phyloP scores from a whole-genome alignment of 2,113 vertebrate genomes.

The Pomatorhinus ruficollis region DNA sequence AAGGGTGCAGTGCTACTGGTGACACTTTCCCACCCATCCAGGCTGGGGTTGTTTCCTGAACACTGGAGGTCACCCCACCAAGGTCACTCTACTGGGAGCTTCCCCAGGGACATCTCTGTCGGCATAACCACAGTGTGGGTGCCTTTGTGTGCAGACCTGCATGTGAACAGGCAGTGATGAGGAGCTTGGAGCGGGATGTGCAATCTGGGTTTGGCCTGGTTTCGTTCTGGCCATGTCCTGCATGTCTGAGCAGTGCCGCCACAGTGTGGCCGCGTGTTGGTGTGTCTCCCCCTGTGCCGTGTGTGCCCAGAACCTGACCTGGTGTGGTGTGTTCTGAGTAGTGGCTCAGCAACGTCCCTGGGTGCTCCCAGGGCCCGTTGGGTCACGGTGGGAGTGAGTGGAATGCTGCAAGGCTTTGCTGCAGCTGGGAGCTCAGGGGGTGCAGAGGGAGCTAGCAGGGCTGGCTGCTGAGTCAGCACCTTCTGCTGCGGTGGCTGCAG shows the following conservation, averaged over 20 bases:
- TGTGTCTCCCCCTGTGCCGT: fast-evolving
- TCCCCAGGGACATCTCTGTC: neutral
- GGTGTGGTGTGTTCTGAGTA: neutral
- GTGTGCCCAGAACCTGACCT: neutral
- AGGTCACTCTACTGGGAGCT: neutral
- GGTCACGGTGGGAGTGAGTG: fast-evolving
- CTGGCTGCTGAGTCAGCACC: neutral
- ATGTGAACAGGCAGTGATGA: neutral
- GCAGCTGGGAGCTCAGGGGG: fast-evolving
- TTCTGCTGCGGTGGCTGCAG: neutral
- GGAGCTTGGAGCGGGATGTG: neutral
- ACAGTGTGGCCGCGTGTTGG: fast-evolving
- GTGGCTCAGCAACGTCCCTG: neutral
- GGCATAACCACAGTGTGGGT: fast-evolving
- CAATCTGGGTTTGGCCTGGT: neutral
- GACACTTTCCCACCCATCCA: fast-evolving
- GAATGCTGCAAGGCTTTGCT: neutral
- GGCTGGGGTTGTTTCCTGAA: neutral
- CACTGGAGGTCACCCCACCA: neutral
- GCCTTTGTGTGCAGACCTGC: neutral
- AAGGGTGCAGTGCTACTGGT: fast-evolving
- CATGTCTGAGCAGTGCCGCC: neutral
- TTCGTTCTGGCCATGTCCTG: neutral
- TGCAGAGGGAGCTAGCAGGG: fast-evolving
- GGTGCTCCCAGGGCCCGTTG: neutral